Evolutionary conservation across 2,888 invertebrate genomes (phyloP).

Genomic region (Limnephilus auricula): DNA sequence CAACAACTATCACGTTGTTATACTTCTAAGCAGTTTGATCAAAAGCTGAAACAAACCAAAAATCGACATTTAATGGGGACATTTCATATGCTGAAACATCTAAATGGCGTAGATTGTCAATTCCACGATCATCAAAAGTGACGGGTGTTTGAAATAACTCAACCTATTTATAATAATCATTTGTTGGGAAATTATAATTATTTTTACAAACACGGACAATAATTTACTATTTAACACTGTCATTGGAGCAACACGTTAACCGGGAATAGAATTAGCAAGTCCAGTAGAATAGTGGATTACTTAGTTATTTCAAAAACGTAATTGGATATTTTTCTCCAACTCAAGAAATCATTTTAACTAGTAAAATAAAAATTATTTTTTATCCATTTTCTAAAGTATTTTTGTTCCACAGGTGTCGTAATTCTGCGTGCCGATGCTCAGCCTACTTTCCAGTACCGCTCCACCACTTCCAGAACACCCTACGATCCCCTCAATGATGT

Average conservation of each 20-base stretch:
- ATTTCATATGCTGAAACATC: too few relatives aligned
- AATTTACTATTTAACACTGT: too few relatives aligned
- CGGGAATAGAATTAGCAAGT: background rate
- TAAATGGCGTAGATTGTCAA: too few relatives aligned
- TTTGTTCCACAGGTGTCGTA: constrained; percentile 81
- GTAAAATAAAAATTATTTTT: background rate
- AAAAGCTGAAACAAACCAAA: too few relatives aligned
- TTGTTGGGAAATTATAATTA: background rate
- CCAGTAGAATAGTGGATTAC: background rate
- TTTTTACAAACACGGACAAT: too few relatives aligned
- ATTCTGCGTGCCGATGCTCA: constrained; percentile 90
- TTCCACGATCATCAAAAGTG: too few relatives aligned
- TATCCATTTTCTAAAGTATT: constrained; percentile 9
- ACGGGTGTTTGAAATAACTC: too few relatives aligned
- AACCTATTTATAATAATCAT: too few relatives aligned
- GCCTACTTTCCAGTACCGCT: constrained; percentile 75
- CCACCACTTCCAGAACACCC: constrained; percentile 72
- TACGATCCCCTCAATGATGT: constrained; percentile 76
- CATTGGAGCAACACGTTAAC: background rate
- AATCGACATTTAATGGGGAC: too few relatives aligned
- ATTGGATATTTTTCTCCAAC: constrained; percentile 42
- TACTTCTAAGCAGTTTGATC: too few relatives aligned
- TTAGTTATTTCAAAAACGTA: too few relatives aligned
- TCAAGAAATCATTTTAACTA: background rate
- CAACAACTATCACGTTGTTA: too few relatives aligned